phyloP scores from a whole-genome alignment of 2,888 invertebrate genomes.

The Furcula furcula region DNA sequence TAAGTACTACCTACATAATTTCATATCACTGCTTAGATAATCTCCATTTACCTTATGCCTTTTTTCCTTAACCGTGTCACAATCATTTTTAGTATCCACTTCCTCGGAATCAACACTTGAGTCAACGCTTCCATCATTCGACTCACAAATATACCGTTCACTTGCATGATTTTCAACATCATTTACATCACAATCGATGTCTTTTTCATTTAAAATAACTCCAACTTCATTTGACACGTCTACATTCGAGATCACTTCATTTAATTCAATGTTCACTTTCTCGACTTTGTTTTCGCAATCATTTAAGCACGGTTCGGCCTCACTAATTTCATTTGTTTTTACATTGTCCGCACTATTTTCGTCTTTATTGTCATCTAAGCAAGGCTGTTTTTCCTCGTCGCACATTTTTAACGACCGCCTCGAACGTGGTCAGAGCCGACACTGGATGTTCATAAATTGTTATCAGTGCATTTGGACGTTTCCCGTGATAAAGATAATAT shows the following conservation, averaged over 20 bases:
- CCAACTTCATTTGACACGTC: constrained; percentile 5
- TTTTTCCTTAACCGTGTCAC: constrained; percentile 13
- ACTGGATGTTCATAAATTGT: constrained; percentile 30
- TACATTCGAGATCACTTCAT: constrained; percentile 1
- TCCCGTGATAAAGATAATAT: constrained; percentile 47
- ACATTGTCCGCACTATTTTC: constrained; percentile 15
- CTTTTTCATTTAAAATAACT: not conserved
- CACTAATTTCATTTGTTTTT: constrained; percentile 13
- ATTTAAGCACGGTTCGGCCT: constrained; percentile 13
- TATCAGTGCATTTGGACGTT: constrained; percentile 40
- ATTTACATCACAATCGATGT: constrained; percentile 6
- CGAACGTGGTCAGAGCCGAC: constrained; percentile 8
- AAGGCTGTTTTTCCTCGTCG: constrained; percentile 45
- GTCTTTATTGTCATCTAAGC: constrained; percentile 24
- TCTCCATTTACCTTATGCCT: constrained; percentile 5
- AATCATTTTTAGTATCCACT: constrained; percentile 10
- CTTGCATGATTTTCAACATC: constrained; percentile 11
- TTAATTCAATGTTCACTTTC: constrained; percentile 6
- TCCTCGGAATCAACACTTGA: constrained; percentile 17
- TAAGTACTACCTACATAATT: no score
- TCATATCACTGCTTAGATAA: no score
- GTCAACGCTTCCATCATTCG: constrained; percentile 26
- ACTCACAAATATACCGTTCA: constrained; percentile 22
- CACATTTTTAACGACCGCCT: constrained; percentile 42
- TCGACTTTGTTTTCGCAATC: constrained; percentile 13